These are phyloP conservation scores for Brachypteracias leptosomus DNA, from an alignment of 2,113 vertebrate species.

Conservation along the genomic window DNA sequence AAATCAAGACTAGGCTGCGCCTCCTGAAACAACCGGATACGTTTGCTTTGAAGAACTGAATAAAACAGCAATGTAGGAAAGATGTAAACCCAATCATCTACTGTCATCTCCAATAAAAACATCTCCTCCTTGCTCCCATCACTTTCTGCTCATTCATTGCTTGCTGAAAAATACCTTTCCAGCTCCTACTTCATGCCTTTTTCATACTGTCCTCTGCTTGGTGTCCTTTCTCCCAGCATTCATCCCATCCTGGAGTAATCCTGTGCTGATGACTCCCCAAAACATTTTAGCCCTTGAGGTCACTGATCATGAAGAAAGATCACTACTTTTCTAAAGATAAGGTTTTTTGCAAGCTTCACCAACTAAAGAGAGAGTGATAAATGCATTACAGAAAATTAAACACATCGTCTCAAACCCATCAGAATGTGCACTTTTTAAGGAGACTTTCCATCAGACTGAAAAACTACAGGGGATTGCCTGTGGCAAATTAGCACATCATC, in stretches of 20 bases:
- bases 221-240: neutral
- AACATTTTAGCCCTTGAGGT: neutral
- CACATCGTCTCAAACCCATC: neutral
- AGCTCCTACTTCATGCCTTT: neutral
- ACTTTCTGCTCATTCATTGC: neutral
- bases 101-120: neutral
- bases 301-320: neutral
- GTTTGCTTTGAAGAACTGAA: neutral
- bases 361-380: neutral
- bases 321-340: neutral
- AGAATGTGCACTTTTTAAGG: neutral
- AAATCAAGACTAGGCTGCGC: neutral
- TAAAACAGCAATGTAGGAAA: neutral
- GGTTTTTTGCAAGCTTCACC: neutral
- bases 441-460: neutral
- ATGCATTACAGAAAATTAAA: neutral
- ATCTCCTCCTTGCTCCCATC: neutral
- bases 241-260: neutral
- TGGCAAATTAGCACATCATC: neutral
- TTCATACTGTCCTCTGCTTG: neutral
- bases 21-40: neutral
- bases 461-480: neutral
- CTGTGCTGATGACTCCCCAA: neutral
- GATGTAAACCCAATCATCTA: neutral
- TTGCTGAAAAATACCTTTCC: neutral